Base-by-base conservation (phyloP, 1,140 invertebrate genomes). In the Euura saliciscinereae region DNA sequence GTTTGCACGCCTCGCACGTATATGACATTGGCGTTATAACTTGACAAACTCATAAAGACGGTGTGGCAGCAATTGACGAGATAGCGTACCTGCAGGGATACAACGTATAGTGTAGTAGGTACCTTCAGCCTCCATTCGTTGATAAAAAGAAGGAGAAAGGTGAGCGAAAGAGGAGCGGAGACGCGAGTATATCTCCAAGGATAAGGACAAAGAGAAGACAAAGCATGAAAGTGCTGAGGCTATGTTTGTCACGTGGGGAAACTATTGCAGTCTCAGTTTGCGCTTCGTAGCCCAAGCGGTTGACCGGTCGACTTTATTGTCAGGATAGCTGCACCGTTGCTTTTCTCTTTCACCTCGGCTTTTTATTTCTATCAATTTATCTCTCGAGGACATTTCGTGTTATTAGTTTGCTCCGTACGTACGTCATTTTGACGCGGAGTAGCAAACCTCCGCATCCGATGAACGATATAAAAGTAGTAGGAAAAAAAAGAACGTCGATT, bases 11-110 rank as follows among this genome's bases (percentile, higher is more conserved):
- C 13, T 0, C 8, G 51, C 51, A 59, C 51, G 51, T 59, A 6
- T 59, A n/a, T 8, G 51, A 59, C 51, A 59, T 59, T 8, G 51
- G 51, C 13, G 51, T 59, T 59, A 59, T 28, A 59, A 59, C 51
- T 59, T 59, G 51, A 59, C 51, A 59, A 59, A 6, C 51, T 59
- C 51, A n/a, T 59, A 59, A 59, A 59, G 6, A 59, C 51, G 51
- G 51, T n/a, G 51, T 59, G 51, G 51, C 51, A 59, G 8, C 51
- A 59, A 59, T 59, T 59, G 51, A 59, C 51, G 51, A 59, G 51
- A 59, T 59, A 59, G 51, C 51, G 51, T 59, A n/a, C 51, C 51
- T 59, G 51, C 5, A 28, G 28, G 28, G 28, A 28, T 28, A 28
- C 28, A 28, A 28, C 6, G 51, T n/a, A 59, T 59, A n/a, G 3